Conservation (phyloP, 2,797 vertebrate species). For the Eupleurogrammus muticus region DNA sequence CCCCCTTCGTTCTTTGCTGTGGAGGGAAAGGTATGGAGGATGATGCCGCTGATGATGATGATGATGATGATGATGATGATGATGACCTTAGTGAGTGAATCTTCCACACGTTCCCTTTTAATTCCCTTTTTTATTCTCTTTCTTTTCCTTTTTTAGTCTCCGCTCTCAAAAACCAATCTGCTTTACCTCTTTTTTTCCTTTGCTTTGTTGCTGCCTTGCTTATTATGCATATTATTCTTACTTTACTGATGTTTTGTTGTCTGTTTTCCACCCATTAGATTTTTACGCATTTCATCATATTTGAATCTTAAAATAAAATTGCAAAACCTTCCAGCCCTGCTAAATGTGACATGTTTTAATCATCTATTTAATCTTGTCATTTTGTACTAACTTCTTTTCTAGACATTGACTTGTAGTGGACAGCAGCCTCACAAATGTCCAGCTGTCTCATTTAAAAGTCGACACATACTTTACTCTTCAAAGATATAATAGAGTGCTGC, state of each 20-base stretch:
- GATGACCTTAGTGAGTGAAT: constrained; percentile 96
- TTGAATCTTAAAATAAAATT: constrained; percentile 28
- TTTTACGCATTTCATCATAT: neutral
- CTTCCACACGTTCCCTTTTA: constrained; percentile 82
- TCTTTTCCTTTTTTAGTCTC: constrained; percentile 46
- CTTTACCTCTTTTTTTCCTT: constrained; percentile 42
- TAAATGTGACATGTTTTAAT: constrained; percentile 52
- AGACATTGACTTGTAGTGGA: constrained; percentile 16
- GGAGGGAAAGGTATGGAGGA: constrained; percentile 98
- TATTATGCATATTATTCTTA: constrained; percentile 35
- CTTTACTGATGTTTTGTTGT: constrained; percentile 41
- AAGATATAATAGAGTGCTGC: too few relatives aligned
- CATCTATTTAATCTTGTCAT: constrained; percentile 18
- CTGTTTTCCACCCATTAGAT: constrained; percentile 16
- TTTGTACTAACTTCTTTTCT: constrained; percentile 14
- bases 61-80: constrained; percentile 86
- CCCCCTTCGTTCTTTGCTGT: constrained; percentile 96
- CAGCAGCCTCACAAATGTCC: constrained; percentile 29
- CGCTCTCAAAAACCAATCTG: constrained; percentile 31
- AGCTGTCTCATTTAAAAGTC: constrained; percentile 24
- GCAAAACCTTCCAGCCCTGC: neutral
- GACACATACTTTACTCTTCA: constrained; percentile 5
- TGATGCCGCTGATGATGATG: constrained; percentile 84
- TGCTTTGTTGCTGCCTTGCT: constrained; percentile 46
- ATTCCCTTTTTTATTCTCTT: constrained; percentile 60